phyloP scores from a whole-genome alignment of 2,797 vertebrate genomes.

The Chanos chanos region DNA sequence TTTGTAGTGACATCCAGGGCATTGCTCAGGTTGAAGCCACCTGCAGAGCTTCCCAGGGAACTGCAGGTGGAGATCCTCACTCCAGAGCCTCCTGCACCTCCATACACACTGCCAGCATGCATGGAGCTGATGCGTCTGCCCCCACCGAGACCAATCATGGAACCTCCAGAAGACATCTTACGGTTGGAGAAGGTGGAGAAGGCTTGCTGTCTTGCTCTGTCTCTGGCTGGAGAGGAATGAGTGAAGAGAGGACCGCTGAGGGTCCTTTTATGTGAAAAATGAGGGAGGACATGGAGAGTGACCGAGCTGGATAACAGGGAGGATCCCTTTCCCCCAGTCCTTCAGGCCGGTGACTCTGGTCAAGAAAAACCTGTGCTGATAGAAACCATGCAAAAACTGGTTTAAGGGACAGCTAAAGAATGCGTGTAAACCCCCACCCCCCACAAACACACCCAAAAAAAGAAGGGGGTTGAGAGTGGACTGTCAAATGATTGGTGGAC shows the following conservation, averaged over 20 bases:
- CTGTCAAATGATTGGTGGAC: not conserved
- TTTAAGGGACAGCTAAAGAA: no score
- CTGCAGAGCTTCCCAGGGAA: no score
- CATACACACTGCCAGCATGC: slow-evolving; percentile 64
- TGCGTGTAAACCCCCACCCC: no score
- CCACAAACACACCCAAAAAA: no score
- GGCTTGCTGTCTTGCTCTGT: not conserved
- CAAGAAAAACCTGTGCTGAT: no score
- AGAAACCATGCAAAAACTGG: no score
- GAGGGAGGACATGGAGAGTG: not conserved
- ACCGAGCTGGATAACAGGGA: no score
- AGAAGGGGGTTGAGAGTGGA: not conserved
- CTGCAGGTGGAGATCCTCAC: slow-evolving; percentile 51
- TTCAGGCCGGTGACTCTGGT: no score
- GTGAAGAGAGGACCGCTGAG: not conserved
- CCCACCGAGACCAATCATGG: no score
- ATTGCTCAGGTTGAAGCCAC: no score
- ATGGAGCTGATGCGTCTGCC: not conserved
- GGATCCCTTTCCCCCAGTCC: no score
- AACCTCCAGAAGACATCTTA: not conserved
- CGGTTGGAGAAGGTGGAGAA: not conserved
- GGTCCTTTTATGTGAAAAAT: not conserved
- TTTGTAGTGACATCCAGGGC: no score
- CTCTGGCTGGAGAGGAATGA: slow-evolving; percentile 19
- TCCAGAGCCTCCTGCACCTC: slow-evolving; percentile 57